Percentiles rank a stretch among this genome's conserved stretches.
These are phyloP conservation scores for Harpagoxenus sublaevis DNA, from an alignment of 2,888 invertebrate species.

Conservation along the genomic window DNA sequence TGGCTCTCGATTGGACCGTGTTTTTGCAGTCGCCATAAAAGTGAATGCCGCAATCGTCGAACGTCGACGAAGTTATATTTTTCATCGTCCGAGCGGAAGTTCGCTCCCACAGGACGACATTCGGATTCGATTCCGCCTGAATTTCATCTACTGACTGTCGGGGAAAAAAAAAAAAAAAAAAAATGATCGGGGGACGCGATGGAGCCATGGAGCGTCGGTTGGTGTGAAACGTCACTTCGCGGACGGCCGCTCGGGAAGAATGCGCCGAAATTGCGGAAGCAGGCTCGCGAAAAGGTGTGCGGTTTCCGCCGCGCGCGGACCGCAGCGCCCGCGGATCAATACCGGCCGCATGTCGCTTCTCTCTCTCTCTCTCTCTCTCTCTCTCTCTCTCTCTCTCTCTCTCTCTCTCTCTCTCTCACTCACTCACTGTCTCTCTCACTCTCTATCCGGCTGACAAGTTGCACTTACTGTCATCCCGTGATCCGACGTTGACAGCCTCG, in stretches of 20 bases:
- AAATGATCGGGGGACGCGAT: constrained; percentile 13
- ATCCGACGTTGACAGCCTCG: constrained; percentile 44
- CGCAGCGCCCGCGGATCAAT: constrained; percentile 73
- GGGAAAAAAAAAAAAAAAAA: background rate
- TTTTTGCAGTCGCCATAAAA: background rate
- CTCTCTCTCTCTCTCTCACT: background rate
- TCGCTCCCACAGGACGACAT: background rate
- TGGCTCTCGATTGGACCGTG: background rate
- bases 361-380: background rate
- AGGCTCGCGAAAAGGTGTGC: constrained; percentile 58
- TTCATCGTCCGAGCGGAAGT: background rate
- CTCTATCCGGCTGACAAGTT: constrained; percentile 61
- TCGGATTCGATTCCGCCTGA: background rate
- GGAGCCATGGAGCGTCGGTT: constrained; percentile 19
- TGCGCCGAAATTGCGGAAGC: constrained; percentile 69
- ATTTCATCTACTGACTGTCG: background rate
- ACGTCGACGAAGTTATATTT: background rate
- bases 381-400: constrained; percentile 34
- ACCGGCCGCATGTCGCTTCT: constrained; percentile 64
- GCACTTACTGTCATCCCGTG: constrained; percentile 56
- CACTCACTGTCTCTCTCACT: constrained; percentile 26
- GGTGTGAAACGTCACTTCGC: constrained; percentile 59
- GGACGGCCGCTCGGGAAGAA: constrained; percentile 67
- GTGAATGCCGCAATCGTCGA: background rate
- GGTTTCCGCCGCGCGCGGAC: constrained; percentile 62